phyloP scores from a whole-genome alignment of 2,113 vertebrate species.

The Gadus chalcogrammus region DNA sequence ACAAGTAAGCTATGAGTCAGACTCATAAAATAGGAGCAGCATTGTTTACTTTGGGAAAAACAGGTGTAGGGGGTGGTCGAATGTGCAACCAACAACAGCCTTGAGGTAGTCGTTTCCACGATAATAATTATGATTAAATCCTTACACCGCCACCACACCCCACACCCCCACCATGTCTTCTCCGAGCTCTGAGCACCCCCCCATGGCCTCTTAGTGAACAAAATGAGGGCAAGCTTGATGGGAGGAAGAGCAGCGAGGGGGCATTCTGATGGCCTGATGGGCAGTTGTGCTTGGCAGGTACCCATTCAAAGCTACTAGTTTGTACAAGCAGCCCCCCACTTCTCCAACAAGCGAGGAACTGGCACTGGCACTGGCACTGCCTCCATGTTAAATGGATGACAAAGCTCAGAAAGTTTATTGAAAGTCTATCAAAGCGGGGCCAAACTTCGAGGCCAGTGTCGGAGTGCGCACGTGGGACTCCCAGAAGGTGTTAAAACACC shows the following conservation, averaged over 20 bases:
- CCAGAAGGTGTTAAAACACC: conserved; percentile 66
- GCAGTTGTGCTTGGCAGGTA: no score
- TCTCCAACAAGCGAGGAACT: neutral
- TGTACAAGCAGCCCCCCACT: neutral
- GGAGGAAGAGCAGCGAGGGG: neutral
- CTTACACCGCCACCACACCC: conserved; percentile 7
- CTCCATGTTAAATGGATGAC: neutral
- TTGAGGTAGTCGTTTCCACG: conserved; percentile 60
- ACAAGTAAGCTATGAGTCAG: conserved; percentile 43
- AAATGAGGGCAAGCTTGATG: conserved; percentile 20
- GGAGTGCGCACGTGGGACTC: conserved; percentile 51
- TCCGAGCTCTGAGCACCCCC: conserved; percentile 7
- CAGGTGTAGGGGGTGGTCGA: conserved; percentile 55
- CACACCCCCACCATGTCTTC: neutral
- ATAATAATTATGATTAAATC: conserved; percentile 57
- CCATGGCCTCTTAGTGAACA: conserved; percentile 23
- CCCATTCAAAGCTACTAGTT: no score
- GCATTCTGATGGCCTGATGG: no score
- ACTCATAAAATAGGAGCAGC: conserved; percentile 45
- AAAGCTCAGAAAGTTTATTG: neutral
- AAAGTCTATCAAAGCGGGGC: neutral
- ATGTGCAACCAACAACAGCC: conserved; percentile 46
- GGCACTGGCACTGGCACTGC: neutral
- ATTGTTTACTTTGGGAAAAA: conserved; percentile 62
- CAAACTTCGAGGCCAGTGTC: neutral